Conservation (phyloP, 2,888 invertebrate genomes). For the Scelioninae gen. 1 region DNA sequence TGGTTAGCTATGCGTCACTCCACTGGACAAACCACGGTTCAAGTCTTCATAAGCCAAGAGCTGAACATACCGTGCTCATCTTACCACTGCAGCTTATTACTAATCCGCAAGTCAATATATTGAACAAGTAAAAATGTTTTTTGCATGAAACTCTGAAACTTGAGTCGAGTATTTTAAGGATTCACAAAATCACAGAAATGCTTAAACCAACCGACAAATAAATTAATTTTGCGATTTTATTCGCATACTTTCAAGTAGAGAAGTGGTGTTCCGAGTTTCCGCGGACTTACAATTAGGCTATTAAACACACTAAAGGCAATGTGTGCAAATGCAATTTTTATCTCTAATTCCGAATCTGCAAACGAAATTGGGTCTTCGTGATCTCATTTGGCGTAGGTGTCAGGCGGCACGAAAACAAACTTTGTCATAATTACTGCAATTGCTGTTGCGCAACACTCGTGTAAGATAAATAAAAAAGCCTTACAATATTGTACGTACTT, state of each 20-base stretch:
- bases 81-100: conserved; percentile 58
- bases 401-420: conserved; percentile 65
- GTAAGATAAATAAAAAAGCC: conserved; percentile 30
- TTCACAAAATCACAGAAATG: conserved; percentile 38
- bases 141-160: conserved; percentile 20
- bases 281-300: conserved; percentile 49
- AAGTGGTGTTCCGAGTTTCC: conserved; percentile 27
- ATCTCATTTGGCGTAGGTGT: conserved; percentile 63
- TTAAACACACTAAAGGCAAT: conserved; percentile 39
- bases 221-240: conserved; percentile 43
- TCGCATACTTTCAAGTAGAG: conserved; percentile 36
- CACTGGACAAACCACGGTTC: conserved; percentile 56
- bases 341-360: conserved; percentile 61
- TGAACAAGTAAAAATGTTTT: conserved; percentile 48
- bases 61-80: conserved; percentile 55
- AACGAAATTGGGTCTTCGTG: conserved; percentile 64
- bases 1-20: conserved; percentile 66
- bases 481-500: conserved; percentile 38
- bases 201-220: conserved; percentile 4
- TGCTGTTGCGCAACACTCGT: conserved; percentile 47
- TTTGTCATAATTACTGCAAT: conserved; percentile 66
- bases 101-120: conserved; percentile 68
- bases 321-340: conserved; percentile 64
- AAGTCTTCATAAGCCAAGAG: conserved; percentile 54
- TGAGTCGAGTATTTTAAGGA: conserved; percentile 41